Percentiles rank a stretch among this genome's conserved stretches.
phyloP scores from a whole-genome alignment of 2,797 vertebrate species.

The Otus scops region DNA sequence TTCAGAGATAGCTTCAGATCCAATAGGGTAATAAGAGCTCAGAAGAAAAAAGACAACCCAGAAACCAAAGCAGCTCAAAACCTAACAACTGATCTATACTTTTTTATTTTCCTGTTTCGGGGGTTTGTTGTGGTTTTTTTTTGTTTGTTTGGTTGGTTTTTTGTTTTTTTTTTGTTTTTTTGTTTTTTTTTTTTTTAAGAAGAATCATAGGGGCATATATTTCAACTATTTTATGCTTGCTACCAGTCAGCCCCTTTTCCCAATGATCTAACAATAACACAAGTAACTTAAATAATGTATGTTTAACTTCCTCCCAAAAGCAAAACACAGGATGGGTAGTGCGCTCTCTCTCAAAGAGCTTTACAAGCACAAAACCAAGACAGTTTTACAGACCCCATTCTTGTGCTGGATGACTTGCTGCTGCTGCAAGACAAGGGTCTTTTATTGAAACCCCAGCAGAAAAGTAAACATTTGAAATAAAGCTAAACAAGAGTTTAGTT shows the following conservation, averaged over 20 bases:
- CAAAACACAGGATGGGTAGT: constrained; percentile 54
- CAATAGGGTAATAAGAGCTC: not conserved
- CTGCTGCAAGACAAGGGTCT: constrained; percentile 33
- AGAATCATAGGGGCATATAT: not conserved
- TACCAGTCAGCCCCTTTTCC: constrained; percentile 4
- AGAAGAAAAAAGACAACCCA: not conserved
- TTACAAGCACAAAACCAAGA: not conserved
- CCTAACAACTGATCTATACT: not conserved
- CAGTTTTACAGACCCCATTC: constrained; percentile 48
- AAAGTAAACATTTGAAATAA: constrained; percentile 64
- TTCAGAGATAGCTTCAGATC: not conserved
- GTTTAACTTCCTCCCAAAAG: constrained; percentile 62
- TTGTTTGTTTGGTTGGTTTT: too few relatives aligned
- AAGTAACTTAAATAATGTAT: constrained; percentile 52
- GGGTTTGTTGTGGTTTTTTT: not conserved
- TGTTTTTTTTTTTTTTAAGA: not conserved
- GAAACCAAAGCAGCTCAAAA: not conserved
- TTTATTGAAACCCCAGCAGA: constrained; percentile 46
- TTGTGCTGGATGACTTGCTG: constrained; percentile 25
- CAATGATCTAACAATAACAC: not conserved
- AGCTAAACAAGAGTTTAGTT: constrained; percentile 55
- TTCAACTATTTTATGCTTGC: not conserved
- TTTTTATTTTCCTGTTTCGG: not conserved
- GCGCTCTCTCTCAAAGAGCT: not conserved
- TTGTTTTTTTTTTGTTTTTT: not conserved